Conservation (phyloP, 2,797 vertebrate species). For the Halcyon smyrnensis region DNA sequence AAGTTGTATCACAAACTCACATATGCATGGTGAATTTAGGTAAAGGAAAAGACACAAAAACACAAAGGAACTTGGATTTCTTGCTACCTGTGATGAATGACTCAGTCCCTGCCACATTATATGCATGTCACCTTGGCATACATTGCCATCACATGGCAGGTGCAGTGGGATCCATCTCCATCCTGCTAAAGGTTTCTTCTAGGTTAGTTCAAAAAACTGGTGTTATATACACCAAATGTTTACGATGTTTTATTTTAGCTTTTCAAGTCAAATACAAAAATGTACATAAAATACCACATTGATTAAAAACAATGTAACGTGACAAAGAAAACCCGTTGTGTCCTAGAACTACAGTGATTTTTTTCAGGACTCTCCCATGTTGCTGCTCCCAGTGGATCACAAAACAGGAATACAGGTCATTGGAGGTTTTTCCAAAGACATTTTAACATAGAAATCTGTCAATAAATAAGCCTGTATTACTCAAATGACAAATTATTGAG, state of each 20-base stretch:
- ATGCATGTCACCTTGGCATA: conserved; percentile 23
- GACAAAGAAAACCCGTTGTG: neutral
- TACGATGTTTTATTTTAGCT: neutral
- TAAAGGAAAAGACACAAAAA: neutral
- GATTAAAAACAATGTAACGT: neutral
- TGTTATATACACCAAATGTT: neutral
- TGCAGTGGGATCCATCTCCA: neutral
- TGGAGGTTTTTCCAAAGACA: neutral
- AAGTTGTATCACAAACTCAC: neutral
- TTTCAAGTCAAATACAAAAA: neutral
- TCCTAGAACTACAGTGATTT: neutral
- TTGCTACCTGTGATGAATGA: neutral
- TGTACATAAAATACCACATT: neutral
- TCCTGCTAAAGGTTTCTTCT: neutral
- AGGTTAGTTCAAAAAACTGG: neutral
- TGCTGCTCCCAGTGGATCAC: neutral
- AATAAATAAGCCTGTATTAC: neutral
- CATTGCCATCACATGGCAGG: neutral
- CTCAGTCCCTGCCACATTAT: neutral
- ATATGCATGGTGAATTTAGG: neutral
- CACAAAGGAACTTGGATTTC: neutral
- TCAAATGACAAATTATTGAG: neutral
- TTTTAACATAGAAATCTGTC: neutral
- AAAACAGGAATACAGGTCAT: neutral
- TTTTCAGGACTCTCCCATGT: neutral